A percentile compares a stretch with the other conserved stretches of the same genome.
Evolutionary conservation across 2,888 invertebrate genomes (phyloP).

Genomic region (Holacanthella duospinosa): DNA sequence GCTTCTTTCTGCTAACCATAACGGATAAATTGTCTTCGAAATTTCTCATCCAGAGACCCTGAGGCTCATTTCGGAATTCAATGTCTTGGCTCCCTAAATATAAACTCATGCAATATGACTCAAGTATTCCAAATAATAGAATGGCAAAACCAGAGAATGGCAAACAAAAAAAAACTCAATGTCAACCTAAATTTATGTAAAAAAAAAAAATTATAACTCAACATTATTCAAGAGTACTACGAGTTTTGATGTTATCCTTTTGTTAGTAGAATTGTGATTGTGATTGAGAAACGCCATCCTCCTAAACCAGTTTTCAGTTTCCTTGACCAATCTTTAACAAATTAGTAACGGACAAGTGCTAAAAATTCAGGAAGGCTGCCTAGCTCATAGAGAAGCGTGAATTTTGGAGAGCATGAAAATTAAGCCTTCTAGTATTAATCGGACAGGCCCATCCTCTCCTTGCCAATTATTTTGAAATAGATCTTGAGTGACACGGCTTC

Average conservation of each 20-base stretch:
- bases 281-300: background rate
- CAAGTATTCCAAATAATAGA: background rate
- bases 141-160: background rate
- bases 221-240: background rate
- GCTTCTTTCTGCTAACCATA: background rate
- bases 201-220: background rate
- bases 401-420: too few species aligned
- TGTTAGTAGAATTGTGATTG: background rate
- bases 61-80: too few species aligned
- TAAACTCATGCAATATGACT: background rate
- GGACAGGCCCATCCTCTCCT: too few species aligned
- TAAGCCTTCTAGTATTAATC: too few species aligned
- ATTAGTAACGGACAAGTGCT: background rate
- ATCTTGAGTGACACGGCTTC: too few species aligned
- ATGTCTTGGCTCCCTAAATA: background rate
- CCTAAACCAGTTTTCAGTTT: background rate
- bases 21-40: background rate
- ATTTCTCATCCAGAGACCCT: too few species aligned
- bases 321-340: background rate
- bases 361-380: too few species aligned
- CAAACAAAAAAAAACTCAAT: slow-evolving; percentile 6
- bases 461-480: too few species aligned
- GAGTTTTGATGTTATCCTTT: background rate
- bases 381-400: too few species aligned
- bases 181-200: background rate